phyloP scores from a whole-genome alignment of 92 coral and sea anemone genomes.

The Desmophyllum pertusum region DNA sequence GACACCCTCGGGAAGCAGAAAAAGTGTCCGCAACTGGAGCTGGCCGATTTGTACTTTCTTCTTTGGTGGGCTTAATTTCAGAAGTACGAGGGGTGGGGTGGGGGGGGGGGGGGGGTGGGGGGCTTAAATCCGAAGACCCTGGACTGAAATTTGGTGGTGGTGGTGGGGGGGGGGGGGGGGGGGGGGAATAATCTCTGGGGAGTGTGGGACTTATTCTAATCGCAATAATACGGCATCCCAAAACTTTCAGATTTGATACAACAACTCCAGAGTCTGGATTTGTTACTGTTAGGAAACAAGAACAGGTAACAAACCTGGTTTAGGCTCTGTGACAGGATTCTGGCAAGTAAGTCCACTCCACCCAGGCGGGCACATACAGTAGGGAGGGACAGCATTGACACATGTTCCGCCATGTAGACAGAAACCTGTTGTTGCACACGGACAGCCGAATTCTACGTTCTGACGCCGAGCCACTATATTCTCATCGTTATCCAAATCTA shows the following conservation, averaged over 20 bases:
- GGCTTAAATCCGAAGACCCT: too few species aligned
- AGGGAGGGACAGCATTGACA: constrained; percentile 77
- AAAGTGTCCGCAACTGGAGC: too few species aligned
- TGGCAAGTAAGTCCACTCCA: constrained; percentile 74
- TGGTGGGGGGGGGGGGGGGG: neutral
- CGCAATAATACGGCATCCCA: neutral
- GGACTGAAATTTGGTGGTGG: too few species aligned
- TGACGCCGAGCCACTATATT: constrained; percentile 72
- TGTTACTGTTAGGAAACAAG: neutral
- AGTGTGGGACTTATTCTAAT: neutral
- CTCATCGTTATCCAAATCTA: constrained; percentile 66
- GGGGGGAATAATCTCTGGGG: neutral
- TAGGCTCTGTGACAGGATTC: constrained; percentile 45
- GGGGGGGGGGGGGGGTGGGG: neutral
- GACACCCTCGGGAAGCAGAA: too few species aligned
- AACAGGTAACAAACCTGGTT: constrained; percentile 61
- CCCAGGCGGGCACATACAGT: constrained; percentile 85
- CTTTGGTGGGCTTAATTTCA: neutral
- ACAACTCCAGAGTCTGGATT: neutral
- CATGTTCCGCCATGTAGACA: constrained; percentile 88
- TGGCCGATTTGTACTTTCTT: too few species aligned
- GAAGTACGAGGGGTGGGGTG: neutral
- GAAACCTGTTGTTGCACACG: constrained; percentile 64
- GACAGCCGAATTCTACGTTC: constrained; percentile 84
- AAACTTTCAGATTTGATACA: neutral